Percentiles rank a stretch among this genome's conserved stretches.
phyloP scores from a whole-genome alignment of 2,888 invertebrate genomes.

The Drosophila colorata region DNA sequence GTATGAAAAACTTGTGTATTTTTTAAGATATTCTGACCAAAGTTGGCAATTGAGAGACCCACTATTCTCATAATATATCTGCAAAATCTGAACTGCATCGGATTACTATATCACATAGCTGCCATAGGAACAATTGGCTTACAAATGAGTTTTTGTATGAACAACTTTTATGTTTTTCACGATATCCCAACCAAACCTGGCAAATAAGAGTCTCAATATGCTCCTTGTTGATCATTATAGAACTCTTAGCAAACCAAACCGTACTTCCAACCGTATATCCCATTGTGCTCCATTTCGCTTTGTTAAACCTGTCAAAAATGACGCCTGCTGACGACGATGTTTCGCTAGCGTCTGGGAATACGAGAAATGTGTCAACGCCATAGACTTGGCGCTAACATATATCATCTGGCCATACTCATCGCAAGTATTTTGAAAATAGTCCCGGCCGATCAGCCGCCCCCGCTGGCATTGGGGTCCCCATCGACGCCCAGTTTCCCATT shows the following conservation, averaged over 20 bases:
- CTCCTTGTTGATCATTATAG: too few species aligned
- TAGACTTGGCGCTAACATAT: conserved; percentile 16
- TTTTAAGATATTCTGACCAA: too few species aligned
- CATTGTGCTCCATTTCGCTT: not conserved
- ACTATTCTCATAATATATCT: too few species aligned
- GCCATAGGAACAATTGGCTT: too few species aligned
- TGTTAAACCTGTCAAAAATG: conserved; percentile 34
- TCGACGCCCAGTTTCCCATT: not conserved
- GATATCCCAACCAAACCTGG: too few species aligned
- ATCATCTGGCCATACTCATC: conserved; percentile 22
- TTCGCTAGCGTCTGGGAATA: conserved; percentile 18
- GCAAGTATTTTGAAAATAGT: conserved; percentile 14
- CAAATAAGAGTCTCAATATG: too few species aligned
- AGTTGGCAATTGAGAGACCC: too few species aligned
- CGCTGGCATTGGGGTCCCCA: not conserved
- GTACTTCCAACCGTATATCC: not conserved
- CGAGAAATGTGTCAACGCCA: conserved; percentile 56
- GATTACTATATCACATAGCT: not conserved
- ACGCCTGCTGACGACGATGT: conserved; percentile 13
- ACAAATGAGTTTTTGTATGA: too few species aligned
- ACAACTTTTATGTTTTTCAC: too few species aligned
- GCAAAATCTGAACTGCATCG: too few species aligned
- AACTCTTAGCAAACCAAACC: too few species aligned
- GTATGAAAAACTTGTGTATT: too few species aligned
- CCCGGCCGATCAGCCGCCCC: not conserved